Percentiles rank a stretch among this genome's conserved stretches.
Evolutionary conservation across 2,797 vertebrate species (phyloP).

Genomic region (Sphaeramia orbicularis): DNA sequence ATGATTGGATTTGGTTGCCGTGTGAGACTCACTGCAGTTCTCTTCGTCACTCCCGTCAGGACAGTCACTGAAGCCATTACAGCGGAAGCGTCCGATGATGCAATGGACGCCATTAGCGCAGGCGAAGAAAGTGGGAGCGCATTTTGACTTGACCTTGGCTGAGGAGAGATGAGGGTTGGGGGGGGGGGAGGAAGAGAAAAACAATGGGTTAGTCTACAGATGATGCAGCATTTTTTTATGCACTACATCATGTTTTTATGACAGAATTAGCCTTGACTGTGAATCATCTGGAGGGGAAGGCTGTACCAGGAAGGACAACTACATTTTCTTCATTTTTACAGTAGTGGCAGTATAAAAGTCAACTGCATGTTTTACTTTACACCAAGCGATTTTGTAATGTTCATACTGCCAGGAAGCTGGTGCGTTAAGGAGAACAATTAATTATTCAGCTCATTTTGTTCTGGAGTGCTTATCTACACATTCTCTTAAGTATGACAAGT

Average conservation of each 20-base stretch:
- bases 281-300: conserved; percentile 6
- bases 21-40: conserved; percentile 94
- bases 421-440: conserved; percentile 30
- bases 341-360: conserved; percentile 2
- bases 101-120: conserved; percentile 95
- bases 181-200: conserved; percentile 19
- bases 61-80: conserved; percentile 96
- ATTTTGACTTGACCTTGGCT: conserved; percentile 95
- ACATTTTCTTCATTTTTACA: conserved; percentile 6
- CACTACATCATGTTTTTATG: conserved; percentile 49
- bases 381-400: conserved; percentile 18
- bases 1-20: conserved; percentile 1
- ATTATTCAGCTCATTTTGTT: conserved; percentile 30
- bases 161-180: conserved; percentile 22
- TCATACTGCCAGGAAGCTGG: conserved; percentile 32
- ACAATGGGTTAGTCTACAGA: conserved; percentile 48
- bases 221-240: conserved; percentile 33
- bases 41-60: conserved; percentile 96
- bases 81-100: conserved; percentile 97
- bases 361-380: conserved; percentile 8
- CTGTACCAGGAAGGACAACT: conserved; percentile 1
- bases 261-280: conserved; percentile 36
- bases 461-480: conserved; percentile 38
- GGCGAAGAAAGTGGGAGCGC: conserved; percentile 94
- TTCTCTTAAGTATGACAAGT: conserved; percentile 40